These are phyloP conservation scores for Rousettus madagascariensis DNA, from an alignment of 2,797 vertebrate species.

Conservation along the genomic window DNA sequence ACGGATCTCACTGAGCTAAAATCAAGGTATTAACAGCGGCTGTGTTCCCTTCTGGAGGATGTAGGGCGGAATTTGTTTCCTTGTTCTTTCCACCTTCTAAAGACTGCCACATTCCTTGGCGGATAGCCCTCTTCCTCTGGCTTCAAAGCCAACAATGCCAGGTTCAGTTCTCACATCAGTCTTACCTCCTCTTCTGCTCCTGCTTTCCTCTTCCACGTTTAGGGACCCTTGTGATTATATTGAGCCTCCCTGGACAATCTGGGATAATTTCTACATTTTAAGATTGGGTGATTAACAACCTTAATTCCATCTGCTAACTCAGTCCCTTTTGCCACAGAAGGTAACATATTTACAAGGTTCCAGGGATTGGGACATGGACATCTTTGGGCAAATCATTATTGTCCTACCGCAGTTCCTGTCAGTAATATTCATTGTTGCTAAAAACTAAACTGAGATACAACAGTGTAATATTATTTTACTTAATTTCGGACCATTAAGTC, in stretches of 20 bases:
- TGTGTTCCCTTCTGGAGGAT: not conserved
- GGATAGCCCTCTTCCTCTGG: not conserved
- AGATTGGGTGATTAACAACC: not conserved
- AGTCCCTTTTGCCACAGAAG: constrained; percentile 11
- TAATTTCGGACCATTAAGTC: constrained; percentile 37
- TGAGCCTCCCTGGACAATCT: not conserved
- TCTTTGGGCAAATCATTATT: constrained; percentile 1
- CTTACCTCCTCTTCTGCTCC: not conserved
- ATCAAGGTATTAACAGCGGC: not conserved
- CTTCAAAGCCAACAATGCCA: not conserved
- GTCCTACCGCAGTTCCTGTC: not conserved
- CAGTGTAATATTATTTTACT: not conserved
- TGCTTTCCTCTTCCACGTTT: not conserved
- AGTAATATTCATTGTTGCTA: not conserved
- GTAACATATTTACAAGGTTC: not conserved
- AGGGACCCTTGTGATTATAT: constrained; percentile 21
- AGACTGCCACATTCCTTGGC: not conserved
- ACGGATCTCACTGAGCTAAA: not conserved
- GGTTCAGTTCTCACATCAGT: not conserved
- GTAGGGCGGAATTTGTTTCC: not conserved
- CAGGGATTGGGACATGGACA: not conserved
- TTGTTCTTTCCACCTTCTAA: not conserved
- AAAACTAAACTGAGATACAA: not conserved
- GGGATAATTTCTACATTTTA: not conserved
- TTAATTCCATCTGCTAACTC: not conserved